A percentile compares a stretch with the other conserved stretches of the same genome.
phyloP scores from a whole-genome alignment of 2,888 invertebrate species.

The Tetrapedia diversipes region DNA sequence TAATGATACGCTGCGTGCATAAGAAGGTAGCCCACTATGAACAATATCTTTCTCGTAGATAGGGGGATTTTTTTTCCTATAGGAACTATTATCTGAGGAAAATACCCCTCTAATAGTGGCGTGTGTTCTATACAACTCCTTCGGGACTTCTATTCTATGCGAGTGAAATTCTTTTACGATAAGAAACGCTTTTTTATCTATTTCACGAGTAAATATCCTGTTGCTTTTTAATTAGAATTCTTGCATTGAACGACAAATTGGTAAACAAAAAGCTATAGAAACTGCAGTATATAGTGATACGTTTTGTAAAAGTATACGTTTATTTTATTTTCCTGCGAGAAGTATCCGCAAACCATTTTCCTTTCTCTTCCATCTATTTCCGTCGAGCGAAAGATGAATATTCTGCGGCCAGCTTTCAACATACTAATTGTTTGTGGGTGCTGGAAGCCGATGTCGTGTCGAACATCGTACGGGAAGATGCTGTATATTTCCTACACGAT shows the following conservation, averaged over 20 bases:
- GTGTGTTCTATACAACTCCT: slow-evolving; percentile 23
- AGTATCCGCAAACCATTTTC: background rate
- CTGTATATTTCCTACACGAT: slow-evolving; percentile 18
- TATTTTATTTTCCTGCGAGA: background rate
- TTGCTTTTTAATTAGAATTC: background rate
- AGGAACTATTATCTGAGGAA: background rate
- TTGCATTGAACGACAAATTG: background rate
- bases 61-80: background rate
- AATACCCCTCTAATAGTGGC: background rate
- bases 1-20: slow-evolving; percentile 43
- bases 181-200: background rate
- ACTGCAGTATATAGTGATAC: background rate
- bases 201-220: background rate
- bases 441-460: slow-evolving; percentile 26
- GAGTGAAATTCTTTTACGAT: background rate
- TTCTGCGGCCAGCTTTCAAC: slow-evolving; percentile 36
- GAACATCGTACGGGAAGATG: background rate
- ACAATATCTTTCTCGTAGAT: background rate
- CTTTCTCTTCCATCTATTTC: background rate
- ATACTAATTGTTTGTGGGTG: slow-evolving; percentile 43
- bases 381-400: slow-evolving; percentile 3
- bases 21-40: slow-evolving; percentile 5
- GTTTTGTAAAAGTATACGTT: background rate
- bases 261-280: background rate
- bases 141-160: background rate